Conservation (phyloP, 1,140 invertebrate species). For the Hermetia illucens region DNA sequence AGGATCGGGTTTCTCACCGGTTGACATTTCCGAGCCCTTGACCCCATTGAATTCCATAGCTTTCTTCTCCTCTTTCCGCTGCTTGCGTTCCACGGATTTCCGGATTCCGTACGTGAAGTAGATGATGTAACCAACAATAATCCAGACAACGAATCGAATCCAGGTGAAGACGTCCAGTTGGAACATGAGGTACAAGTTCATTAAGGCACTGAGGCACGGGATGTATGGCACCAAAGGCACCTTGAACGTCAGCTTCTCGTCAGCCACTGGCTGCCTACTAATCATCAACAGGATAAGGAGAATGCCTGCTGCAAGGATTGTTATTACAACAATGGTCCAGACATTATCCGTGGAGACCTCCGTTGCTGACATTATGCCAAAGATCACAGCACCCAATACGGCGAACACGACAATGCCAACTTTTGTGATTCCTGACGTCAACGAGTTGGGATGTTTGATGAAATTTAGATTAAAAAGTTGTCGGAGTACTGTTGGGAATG, state of each 20-base stretch:
- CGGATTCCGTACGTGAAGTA: conserved; percentile 43
- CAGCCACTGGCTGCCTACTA: conserved; percentile 20
- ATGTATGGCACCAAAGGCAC: conserved; percentile 76
- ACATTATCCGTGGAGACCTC: conserved; percentile 1
- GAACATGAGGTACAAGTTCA: conserved; percentile 80
- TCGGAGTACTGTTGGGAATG: conserved; percentile 15
- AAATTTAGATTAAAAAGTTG: conserved; percentile 43
- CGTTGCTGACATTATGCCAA: conserved; percentile 3
- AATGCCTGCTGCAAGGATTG: conserved; percentile 15
- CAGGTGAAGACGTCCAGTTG: conserved; percentile 71
- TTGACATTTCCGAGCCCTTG: too few relatives aligned
- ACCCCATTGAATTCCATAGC: too few relatives aligned
- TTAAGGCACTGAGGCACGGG: conserved; percentile 67
- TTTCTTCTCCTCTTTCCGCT: not conserved
- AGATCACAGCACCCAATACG: conserved; percentile 18
- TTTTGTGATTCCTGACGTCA: conserved; percentile 43
- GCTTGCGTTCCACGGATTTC: conserved; percentile 29
- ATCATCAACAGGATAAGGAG: conserved; percentile 21
- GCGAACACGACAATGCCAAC: conserved; percentile 38
- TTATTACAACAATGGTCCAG: conserved; percentile 15
- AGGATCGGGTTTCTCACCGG: too few relatives aligned
- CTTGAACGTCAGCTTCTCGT: conserved; percentile 35
- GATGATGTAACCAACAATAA: conserved; percentile 50
- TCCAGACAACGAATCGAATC: conserved; percentile 73
- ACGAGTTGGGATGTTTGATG: conserved; percentile 36